A percentile compares a stretch with the other conserved stretches of the same genome.
Conservation (phyloP, 1,140 invertebrate genomes). For the Bombus fervidus region DNA sequence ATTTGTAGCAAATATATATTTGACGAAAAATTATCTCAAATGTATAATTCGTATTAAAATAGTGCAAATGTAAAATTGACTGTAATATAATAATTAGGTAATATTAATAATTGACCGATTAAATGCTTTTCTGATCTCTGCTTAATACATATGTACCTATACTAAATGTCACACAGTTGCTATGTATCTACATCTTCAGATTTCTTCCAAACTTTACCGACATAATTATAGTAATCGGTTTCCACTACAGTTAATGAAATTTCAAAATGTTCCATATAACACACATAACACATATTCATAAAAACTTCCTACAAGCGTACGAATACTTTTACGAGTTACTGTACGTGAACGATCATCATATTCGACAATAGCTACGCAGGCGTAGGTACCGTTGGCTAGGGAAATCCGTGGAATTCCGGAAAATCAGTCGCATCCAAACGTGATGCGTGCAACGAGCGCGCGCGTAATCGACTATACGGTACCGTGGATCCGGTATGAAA, state of each 20-base stretch:
- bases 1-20: not conserved
- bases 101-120: not conserved
- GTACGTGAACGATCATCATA: not conserved
- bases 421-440: not conserved
- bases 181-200: not conserved
- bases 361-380: not conserved
- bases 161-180: not conserved
- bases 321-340: not conserved
- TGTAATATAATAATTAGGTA: not conserved
- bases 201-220: too few relatives aligned
- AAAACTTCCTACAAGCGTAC: not conserved
- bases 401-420: not conserved
- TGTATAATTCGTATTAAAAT: too few relatives aligned
- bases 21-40: not conserved
- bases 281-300: too few relatives aligned
- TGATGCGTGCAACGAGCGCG: not conserved
- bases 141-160: not conserved
- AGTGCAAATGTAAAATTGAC: too few relatives aligned
- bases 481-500: not conserved
- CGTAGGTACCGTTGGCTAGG: not conserved
- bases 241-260: too few relatives aligned
- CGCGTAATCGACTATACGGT: constrained; percentile 9
- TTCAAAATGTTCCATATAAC: too few relatives aligned
- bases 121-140: not conserved
- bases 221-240: too few relatives aligned